Evolutionary conservation across 2,797 vertebrate species (phyloP).

Genomic region (Melanotaenia boesemani): DNA sequence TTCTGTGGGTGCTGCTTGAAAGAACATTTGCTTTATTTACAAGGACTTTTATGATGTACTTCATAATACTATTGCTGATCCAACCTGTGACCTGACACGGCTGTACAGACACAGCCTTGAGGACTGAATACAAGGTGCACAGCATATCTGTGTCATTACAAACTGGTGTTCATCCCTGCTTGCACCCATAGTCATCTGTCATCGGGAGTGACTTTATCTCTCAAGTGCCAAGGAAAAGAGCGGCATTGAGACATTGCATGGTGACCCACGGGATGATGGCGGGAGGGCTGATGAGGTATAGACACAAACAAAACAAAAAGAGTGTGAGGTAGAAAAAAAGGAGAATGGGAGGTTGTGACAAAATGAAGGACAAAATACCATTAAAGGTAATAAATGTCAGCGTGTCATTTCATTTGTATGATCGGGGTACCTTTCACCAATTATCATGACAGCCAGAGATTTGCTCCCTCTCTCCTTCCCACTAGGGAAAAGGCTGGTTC

Average conservation of each 20-base stretch:
- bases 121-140: slow-evolving; percentile 60
- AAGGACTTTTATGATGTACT: slow-evolving; percentile 73
- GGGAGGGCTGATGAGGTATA: slow-evolving; percentile 54
- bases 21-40: slow-evolving; percentile 75
- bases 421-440: slow-evolving; percentile 78
- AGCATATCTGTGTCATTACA: slow-evolving; percentile 67
- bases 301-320: slow-evolving; percentile 52
- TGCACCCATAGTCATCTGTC: slow-evolving; percentile 68
- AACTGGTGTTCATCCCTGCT: slow-evolving; percentile 61
- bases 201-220: slow-evolving; percentile 76
- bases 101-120: slow-evolving; percentile 70
- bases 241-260: slow-evolving; percentile 48
- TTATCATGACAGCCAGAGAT: slow-evolving; percentile 78
- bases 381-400: slow-evolving; percentile 81
- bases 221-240: slow-evolving; percentile 76
- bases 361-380: slow-evolving; percentile 67
- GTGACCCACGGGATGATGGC: slow-evolving; percentile 47
- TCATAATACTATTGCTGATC: slow-evolving; percentile 60
- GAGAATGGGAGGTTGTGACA: slow-evolving; percentile 43
- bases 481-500: slow-evolving; percentile 50
- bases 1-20: slow-evolving; percentile 32
- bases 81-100: slow-evolving; percentile 63
- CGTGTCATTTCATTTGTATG: slow-evolving; percentile 68
- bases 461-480: slow-evolving; percentile 59
- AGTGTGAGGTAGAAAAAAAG: slow-evolving; percentile 9